Percentiles rank a stretch among this genome's conserved stretches.
Evolutionary conservation across 2,888 invertebrate species (phyloP).

Genomic region (Ectropis crepuscularia): DNA sequence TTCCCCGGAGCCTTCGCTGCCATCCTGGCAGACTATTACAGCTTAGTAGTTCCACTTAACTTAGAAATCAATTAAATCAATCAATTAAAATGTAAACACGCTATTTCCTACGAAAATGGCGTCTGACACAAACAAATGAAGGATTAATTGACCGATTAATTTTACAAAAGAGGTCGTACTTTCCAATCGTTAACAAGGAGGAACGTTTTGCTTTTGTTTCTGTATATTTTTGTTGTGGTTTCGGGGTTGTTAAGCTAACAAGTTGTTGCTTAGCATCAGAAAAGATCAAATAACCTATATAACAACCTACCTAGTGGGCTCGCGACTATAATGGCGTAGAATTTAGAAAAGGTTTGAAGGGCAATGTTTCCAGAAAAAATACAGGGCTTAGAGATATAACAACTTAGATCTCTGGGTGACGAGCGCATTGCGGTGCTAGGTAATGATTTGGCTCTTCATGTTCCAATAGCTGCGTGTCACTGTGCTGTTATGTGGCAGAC

Average conservation of each 20-base stretch:
- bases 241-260: conserved; percentile 16
- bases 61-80: conserved; percentile 22
- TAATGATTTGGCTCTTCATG: too few relatives aligned
- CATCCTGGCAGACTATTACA: conserved; percentile 46
- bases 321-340: too few relatives aligned
- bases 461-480: too few relatives aligned
- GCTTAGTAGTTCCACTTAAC: conserved; percentile 24
- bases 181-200: not conserved
- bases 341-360: not conserved
- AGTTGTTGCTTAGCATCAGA: conserved; percentile 13
- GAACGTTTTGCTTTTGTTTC: not conserved
- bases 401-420: too few relatives aligned
- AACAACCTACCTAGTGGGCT: not conserved
- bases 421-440: too few relatives aligned
- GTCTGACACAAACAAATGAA: conserved; percentile 23
- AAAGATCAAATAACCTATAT: conserved; percentile 2
- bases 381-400: too few relatives aligned
- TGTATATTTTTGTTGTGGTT: not conserved
- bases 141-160: not conserved
- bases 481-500: too few relatives aligned
- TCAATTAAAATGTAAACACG: conserved; percentile 5
- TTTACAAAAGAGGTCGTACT: too few relatives aligned
- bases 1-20: conserved; percentile 32
- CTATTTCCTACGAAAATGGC: conserved; percentile 28
- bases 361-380: too few relatives aligned